Conservation (phyloP, 2,113 vertebrate genomes). For the Formicarius rufipectus region DNA sequence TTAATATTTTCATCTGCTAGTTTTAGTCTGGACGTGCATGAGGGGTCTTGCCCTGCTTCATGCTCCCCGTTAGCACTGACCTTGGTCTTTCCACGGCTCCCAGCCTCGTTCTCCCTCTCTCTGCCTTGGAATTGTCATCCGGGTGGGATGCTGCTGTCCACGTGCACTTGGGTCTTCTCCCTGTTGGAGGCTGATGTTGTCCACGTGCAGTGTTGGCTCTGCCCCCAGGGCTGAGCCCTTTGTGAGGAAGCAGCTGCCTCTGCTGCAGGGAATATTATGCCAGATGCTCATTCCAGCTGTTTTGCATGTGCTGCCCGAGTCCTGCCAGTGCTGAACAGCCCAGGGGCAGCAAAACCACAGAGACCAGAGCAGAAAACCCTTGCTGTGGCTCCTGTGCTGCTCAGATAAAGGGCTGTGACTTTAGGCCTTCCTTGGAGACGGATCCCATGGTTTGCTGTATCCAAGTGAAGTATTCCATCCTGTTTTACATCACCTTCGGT, state of each 20-base stretch:
- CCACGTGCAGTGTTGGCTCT: fast-evolving
- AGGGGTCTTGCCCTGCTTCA: neutral
- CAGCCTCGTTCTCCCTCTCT: neutral
- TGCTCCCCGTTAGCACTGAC: neutral
- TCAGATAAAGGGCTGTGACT: no score
- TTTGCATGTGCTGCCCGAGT: neutral
- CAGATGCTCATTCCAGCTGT: fast-evolving
- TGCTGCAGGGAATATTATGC: neutral
- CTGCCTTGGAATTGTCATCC: fast-evolving
- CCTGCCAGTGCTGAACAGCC: neutral
- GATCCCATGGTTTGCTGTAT: no score
- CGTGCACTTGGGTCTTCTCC: fast-evolving
- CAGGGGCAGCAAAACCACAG: neutral
- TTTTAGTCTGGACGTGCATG: neutral
- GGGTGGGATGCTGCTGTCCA: fast-evolving
- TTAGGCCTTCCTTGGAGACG: no score
- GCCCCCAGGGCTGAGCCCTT: fast-evolving
- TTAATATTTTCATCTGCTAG: neutral
- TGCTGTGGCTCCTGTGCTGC: neutral
- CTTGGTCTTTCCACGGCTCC: fast-evolving
- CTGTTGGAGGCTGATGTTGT: fast-evolving
- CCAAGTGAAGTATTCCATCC: no score
- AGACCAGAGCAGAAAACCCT: neutral
- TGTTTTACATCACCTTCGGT: no score
- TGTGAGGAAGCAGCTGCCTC: fast-evolving